Percentiles rank a stretch among this genome's conserved stretches.
phyloP scores from a whole-genome alignment of 2,113 vertebrate genomes.

The Ammospiza nelsoni region DNA sequence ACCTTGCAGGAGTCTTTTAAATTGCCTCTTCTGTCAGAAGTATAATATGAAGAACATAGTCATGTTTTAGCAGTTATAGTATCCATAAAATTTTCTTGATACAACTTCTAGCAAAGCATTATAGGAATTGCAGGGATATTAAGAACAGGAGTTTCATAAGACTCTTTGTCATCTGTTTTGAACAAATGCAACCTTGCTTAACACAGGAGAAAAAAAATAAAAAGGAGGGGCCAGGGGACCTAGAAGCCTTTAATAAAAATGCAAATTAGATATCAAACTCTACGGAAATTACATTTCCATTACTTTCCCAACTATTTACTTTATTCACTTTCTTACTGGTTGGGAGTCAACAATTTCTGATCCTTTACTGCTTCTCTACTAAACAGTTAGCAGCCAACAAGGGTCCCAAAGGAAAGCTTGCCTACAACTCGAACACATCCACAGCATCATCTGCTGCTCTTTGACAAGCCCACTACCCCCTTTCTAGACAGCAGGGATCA shows the following conservation, averaged over 20 bases:
- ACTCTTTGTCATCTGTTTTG: not conserved
- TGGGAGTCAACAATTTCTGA: not conserved
- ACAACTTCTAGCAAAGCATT: not conserved
- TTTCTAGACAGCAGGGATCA: not conserved
- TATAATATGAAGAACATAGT: not conserved
- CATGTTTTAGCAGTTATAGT: not conserved
- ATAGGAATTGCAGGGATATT: not conserved
- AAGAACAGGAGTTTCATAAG: not conserved
- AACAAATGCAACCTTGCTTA: not conserved
- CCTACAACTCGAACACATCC: not conserved
- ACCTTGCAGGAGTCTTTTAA: not conserved
- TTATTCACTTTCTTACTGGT: not conserved
- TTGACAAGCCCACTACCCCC: not conserved
- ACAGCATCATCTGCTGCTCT: not conserved
- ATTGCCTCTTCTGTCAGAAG: not conserved
- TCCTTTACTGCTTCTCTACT: not conserved
- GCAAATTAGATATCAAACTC: not conserved
- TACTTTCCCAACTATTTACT: not conserved
- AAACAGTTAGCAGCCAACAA: not conserved
- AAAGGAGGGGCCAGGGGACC: accelerated
- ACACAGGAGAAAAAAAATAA: not conserved
- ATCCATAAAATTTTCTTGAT: not conserved
- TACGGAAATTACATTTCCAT: not conserved
- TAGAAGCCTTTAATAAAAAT: not conserved
- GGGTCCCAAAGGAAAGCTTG: not conserved